A percentile compares a stretch with the other conserved stretches of the same genome.
phyloP scores from a whole-genome alignment of 2,888 invertebrate genomes.

The Leptinotarsa haldemani region DNA sequence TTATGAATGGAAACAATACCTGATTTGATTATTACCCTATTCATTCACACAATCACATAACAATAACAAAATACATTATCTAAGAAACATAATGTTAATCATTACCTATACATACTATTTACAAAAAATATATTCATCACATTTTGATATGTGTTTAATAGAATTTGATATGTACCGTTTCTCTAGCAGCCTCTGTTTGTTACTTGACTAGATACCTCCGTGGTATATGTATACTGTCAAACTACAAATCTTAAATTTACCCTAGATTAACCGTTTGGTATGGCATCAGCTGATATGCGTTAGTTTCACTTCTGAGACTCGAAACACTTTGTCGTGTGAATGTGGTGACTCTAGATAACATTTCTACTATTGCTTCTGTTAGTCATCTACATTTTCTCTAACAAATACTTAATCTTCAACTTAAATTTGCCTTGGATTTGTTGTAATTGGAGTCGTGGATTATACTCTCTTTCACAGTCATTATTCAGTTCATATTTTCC shows the following conservation, averaged over 20 bases:
- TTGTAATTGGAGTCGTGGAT: neutral
- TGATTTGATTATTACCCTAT: slow-evolving; percentile 36
- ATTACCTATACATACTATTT: slow-evolving; percentile 44
- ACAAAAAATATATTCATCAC: slow-evolving; percentile 51
- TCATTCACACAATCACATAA: slow-evolving; percentile 42
- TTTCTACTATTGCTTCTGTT: slow-evolving; percentile 49
- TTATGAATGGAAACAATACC: slow-evolving; percentile 21
- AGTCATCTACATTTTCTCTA: slow-evolving; percentile 18
- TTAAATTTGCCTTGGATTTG: slow-evolving; percentile 15
- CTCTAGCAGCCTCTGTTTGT: slow-evolving; percentile 44
- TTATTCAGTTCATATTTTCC: neutral
- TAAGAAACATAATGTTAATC: slow-evolving; percentile 32
- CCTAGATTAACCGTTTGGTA: slow-evolving; percentile 35
- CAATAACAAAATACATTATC: slow-evolving; percentile 40
- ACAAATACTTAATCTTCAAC: slow-evolving; percentile 19
- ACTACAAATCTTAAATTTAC: slow-evolving; percentile 39
- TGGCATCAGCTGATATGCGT: slow-evolving; percentile 45
- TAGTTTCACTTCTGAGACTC: slow-evolving; percentile 29
- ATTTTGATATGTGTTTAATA: slow-evolving; percentile 55
- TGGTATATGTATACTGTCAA: slow-evolving; percentile 26
- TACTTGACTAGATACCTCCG: slow-evolving; percentile 32
- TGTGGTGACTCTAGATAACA: slow-evolving; percentile 43
- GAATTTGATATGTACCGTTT: slow-evolving; percentile 48
- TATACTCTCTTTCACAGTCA: slow-evolving; percentile 6
- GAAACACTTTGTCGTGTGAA: slow-evolving; percentile 11